These are phyloP conservation scores for Cochlearius cochlearius DNA, from an alignment of 2,113 vertebrate genomes.

Conservation along the genomic window DNA sequence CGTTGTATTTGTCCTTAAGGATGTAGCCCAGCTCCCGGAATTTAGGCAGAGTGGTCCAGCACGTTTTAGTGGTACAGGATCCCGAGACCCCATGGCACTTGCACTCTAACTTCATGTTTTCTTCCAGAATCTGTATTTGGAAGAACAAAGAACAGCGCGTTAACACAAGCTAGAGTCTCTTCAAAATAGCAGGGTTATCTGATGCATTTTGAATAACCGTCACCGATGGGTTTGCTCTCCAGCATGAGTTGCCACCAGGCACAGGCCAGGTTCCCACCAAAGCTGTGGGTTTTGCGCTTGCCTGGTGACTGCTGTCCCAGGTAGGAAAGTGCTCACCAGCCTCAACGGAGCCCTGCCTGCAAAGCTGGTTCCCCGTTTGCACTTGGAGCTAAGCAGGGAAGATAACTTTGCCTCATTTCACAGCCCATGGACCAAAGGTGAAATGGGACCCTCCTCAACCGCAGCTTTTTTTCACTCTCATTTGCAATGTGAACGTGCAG, in stretches of 20 bases:
- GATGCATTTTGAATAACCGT: accelerated
- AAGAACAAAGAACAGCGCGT: neutral
- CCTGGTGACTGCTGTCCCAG: neutral
- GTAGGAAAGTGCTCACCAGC: neutral
- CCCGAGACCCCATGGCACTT: slow-evolving; percentile 95
- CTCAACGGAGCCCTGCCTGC: neutral
- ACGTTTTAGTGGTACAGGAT: slow-evolving; percentile 97
- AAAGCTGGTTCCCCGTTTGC: neutral
- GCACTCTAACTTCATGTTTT: slow-evolving; percentile 93
- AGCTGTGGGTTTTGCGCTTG: neutral
- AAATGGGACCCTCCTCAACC: neutral
- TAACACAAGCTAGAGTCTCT: neutral
- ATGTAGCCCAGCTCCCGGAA: slow-evolving; percentile 96
- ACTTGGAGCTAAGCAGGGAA: neutral
- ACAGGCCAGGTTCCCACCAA: neutral
- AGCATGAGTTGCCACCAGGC: neutral
- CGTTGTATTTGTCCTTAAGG: slow-evolving; percentile 95
- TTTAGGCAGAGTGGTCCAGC: slow-evolving; percentile 97
- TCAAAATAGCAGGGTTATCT: too few relatives aligned
- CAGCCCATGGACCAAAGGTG: neutral
- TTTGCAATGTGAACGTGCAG: accelerated
- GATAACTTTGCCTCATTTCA: neutral
- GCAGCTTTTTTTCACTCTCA: neutral
- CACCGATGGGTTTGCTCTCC: neutral
- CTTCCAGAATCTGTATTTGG: slow-evolving; percentile 85